phyloP scores from a whole-genome alignment of 2,888 invertebrate species.

The Lithophane ornitopus region DNA sequence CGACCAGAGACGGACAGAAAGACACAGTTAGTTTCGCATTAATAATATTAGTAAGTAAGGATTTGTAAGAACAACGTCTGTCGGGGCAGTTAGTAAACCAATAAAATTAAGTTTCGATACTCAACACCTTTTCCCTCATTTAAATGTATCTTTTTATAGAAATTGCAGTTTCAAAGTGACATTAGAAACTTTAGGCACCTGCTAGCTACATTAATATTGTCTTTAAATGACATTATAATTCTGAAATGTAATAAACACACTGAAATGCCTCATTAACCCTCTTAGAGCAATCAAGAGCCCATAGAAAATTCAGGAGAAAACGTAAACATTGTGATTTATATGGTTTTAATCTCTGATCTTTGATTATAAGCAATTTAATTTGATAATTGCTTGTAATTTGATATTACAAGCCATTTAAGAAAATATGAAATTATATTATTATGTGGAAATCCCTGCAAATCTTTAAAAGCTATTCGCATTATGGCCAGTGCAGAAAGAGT shows the following conservation, averaged over 20 bases:
- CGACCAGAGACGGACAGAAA: too few relatives aligned
- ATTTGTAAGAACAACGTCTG: not conserved
- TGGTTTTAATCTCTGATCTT: not conserved
- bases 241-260: not conserved
- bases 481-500: not conserved
- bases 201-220: conserved; percentile 12
- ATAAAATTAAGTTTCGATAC: not conserved
- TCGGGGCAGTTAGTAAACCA: not conserved
- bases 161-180: not conserved
- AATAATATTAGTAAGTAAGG: too few relatives aligned
- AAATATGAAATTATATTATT: not conserved
- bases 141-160: not conserved
- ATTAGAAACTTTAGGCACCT: not conserved
- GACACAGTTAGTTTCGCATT: too few relatives aligned
- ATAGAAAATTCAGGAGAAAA: conserved; percentile 9
- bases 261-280: conserved; percentile 15
- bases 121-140: not conserved
- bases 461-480: not conserved
- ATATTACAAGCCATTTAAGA: conserved; percentile 3
- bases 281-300: not conserved
- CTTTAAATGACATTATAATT: conserved; percentile 9
- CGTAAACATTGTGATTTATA: not conserved
- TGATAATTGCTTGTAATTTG: too few relatives aligned
- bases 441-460: not conserved
- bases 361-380: not conserved